Evolutionary conservation across 2,113 vertebrate genomes (phyloP).

Genomic region (Camelus bactrianus): DNA sequence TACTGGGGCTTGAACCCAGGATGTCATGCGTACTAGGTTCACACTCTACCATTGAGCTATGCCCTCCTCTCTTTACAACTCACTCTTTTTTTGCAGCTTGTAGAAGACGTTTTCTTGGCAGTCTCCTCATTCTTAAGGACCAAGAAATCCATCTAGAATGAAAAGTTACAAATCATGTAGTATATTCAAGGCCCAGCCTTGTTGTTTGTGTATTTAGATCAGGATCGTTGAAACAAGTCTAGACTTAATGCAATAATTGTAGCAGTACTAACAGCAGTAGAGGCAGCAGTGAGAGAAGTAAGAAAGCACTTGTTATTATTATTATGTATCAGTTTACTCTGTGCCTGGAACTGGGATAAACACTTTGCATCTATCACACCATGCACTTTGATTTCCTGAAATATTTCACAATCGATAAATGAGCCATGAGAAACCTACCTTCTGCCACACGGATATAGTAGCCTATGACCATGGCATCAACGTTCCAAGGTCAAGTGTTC

Average conservation of each 20-base stretch:
- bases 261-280: too few species aligned
- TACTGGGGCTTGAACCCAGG: too few species aligned
- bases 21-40: too few species aligned
- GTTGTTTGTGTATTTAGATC: neutral
- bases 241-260: neutral
- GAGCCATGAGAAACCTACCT: neutral
- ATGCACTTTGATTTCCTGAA: neutral
- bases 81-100: too few species aligned
- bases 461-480: rapidly evolving
- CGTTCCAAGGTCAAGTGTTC: neutral
- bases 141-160: neutral
- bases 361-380: neutral
- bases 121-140: neutral
- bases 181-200: neutral
- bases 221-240: neutral
- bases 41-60: too few species aligned
- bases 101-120: neutral
- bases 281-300: neutral
- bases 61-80: too few species aligned
- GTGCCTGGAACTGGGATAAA: neutral
- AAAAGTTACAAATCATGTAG: neutral
- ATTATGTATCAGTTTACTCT: neutral
- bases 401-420: neutral
- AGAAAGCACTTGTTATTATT: neutral
- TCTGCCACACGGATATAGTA: neutral